Conservation (phyloP, 2,113 vertebrate species). For the Varanus komodoensis region DNA sequence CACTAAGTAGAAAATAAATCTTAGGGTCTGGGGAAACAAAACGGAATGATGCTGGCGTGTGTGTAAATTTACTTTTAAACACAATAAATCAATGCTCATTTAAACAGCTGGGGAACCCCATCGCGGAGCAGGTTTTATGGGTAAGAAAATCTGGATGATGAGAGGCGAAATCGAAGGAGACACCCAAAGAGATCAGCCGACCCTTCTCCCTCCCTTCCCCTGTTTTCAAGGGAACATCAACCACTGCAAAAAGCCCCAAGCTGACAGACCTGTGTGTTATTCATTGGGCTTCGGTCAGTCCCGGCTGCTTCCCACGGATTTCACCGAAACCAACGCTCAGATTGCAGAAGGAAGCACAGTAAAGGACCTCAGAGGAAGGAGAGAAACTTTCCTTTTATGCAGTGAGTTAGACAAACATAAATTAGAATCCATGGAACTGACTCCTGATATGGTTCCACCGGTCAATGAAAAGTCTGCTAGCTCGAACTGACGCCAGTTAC, state of each 20-base stretch:
- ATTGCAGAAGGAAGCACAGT: background rate
- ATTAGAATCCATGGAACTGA: slow-evolving; percentile 34
- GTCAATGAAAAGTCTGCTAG: slow-evolving; percentile 12
- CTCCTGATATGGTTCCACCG: slow-evolving; percentile 6
- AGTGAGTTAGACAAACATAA: slow-evolving; percentile 5
- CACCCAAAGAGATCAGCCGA: slow-evolving; percentile 6
- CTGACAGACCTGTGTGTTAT: background rate
- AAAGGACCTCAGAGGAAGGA: background rate
- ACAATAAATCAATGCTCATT: slow-evolving; percentile 83
- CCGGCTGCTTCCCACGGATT: slow-evolving; percentile 9
- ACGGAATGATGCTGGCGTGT: slow-evolving; percentile 71
- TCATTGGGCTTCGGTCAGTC: accelerated
- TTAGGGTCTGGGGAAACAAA: slow-evolving; percentile 75
- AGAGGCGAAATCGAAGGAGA: slow-evolving; percentile 53
- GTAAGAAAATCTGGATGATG: slow-evolving; percentile 56
- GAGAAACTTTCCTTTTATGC: background rate
- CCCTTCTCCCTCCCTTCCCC: background rate
- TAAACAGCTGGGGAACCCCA: slow-evolving; percentile 76
- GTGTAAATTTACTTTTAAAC: slow-evolving; percentile 81
- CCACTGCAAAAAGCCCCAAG: background rate
- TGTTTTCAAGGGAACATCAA: slow-evolving; percentile 8
- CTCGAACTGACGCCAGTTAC: background rate
- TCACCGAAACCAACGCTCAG: background rate
- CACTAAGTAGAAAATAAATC: slow-evolving; percentile 81
- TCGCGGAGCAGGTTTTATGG: slow-evolving; percentile 61